phyloP scores from a whole-genome alignment of 2,797 vertebrate genomes.

The Atherinosoma microstoma region DNA sequence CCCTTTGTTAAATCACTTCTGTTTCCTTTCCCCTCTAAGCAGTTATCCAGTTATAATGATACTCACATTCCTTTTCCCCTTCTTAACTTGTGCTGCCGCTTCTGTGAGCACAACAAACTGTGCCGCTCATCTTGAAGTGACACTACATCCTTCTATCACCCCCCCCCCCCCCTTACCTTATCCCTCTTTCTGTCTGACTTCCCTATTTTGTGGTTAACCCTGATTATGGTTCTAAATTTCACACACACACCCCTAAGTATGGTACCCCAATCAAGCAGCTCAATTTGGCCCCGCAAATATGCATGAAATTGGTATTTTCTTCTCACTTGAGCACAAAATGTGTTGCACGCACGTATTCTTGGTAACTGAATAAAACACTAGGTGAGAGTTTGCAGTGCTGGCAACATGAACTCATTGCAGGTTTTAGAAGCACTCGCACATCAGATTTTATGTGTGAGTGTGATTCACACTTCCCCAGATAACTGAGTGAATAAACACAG shows the following conservation, averaged over 20 bases:
- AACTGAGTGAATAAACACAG: conserved; percentile 16
- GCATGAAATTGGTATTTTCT: conserved; percentile 73
- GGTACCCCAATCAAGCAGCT: conserved; percentile 57
- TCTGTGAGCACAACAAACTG: conserved; percentile 5
- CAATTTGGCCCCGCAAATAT: conserved; percentile 67
- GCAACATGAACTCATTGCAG: conserved; percentile 6
- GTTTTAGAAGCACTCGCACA: conserved; percentile 3
- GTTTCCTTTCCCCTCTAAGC: neutral
- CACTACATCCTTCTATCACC: neutral
- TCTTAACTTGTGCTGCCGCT: neutral
- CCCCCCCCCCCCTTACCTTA: neutral
- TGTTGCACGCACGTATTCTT: conserved; percentile 12
- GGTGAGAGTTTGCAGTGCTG: conserved; percentile 18
- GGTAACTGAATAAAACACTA: neutral
- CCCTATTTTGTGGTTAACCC: conserved; percentile 49
- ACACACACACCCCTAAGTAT: conserved; percentile 43
- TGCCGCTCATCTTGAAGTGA: conserved; percentile 12
- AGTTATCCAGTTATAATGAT: neutral
- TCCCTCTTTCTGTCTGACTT: conserved; percentile 14
- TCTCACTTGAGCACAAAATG: conserved; percentile 40
- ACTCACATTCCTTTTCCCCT: neutral
- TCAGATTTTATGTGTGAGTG: conserved; percentile 3
- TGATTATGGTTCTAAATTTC: conserved; percentile 67
- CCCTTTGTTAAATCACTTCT: conserved; percentile 12
- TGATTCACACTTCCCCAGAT: conserved; percentile 20